Evolutionary conservation across 1,140 invertebrate species (phyloP).

Genomic region (Ptiloglossa arizonensis): DNA sequence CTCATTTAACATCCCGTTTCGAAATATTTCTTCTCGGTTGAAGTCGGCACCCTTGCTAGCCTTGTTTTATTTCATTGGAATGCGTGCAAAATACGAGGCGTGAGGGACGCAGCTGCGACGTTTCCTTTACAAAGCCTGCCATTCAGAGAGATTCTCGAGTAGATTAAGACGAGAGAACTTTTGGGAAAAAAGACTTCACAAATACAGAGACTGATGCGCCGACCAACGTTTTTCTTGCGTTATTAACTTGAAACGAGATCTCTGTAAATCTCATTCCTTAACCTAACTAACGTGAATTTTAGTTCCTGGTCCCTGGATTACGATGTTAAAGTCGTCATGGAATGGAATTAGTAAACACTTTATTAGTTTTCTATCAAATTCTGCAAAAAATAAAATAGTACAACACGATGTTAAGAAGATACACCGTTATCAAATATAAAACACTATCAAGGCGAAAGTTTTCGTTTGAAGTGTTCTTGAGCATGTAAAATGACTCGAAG

Average conservation of each 20-base stretch:
- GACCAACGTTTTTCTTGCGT: neutral
- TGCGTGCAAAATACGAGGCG: slow-evolving; percentile 66
- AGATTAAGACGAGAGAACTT: slow-evolving; percentile 57
- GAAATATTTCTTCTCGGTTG: slow-evolving; percentile 74
- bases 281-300: neutral
- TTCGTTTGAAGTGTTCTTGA: neutral
- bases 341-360: neutral
- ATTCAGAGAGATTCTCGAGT: slow-evolving; percentile 70
- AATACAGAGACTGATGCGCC: neutral
- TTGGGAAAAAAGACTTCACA: neutral
- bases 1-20: slow-evolving; percentile 77
- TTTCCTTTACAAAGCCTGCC: slow-evolving; percentile 71
- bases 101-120: slow-evolving; percentile 70
- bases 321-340: neutral
- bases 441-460: neutral
- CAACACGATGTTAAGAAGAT: slow-evolving; percentile 7
- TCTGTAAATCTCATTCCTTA: neutral
- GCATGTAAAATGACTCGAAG: neutral
- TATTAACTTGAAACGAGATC: neutral
- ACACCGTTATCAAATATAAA: slow-evolving; percentile 13
- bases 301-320: neutral
- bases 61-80: slow-evolving; percentile 72
- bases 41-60: slow-evolving; percentile 55
- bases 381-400: slow-evolving; percentile 6
- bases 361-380: neutral